phyloP scores from a whole-genome alignment of 2,888 invertebrate species.

The Sesamia inferens region DNA sequence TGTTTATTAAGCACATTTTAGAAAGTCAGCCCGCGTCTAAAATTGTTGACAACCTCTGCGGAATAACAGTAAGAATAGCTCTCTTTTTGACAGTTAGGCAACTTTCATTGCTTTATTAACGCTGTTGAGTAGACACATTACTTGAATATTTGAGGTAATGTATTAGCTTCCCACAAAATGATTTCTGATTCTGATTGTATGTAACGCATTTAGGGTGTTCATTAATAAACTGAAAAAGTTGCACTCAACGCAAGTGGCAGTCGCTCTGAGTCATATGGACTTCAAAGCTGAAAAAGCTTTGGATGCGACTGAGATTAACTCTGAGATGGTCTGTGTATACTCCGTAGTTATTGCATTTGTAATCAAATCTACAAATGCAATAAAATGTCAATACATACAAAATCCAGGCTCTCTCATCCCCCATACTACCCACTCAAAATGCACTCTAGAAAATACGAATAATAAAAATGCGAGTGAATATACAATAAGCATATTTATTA shows the following conservation, averaged over 20 bases:
- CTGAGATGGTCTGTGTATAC: too few species aligned
- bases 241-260: too few species aligned
- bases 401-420: constrained; percentile 15
- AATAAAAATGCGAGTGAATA: constrained; percentile 55
- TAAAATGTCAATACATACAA: constrained; percentile 12
- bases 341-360: not conserved
- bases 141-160: not conserved
- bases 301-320: too few species aligned
- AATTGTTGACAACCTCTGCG: not conserved
- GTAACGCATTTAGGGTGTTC: not conserved
- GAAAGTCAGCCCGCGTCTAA: too few species aligned
- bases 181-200: not conserved
- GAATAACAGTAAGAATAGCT: not conserved
- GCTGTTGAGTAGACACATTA: not conserved
- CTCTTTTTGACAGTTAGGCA: not conserved
- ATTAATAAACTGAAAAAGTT: not conserved
- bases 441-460: constrained; percentile 55
- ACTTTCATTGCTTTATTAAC: not conserved
- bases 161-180: not conserved
- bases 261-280: too few species aligned
- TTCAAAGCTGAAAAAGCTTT: too few species aligned
- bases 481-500: constrained; percentile 64
- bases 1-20: not conserved
- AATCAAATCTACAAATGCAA: constrained; percentile 1
- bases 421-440: constrained; percentile 40